Evolutionary conservation across 2,113 vertebrate genomes (phyloP), one percentile per base, ranked within the genome.

Genomic region (Sphyrna mokarran): DNA sequence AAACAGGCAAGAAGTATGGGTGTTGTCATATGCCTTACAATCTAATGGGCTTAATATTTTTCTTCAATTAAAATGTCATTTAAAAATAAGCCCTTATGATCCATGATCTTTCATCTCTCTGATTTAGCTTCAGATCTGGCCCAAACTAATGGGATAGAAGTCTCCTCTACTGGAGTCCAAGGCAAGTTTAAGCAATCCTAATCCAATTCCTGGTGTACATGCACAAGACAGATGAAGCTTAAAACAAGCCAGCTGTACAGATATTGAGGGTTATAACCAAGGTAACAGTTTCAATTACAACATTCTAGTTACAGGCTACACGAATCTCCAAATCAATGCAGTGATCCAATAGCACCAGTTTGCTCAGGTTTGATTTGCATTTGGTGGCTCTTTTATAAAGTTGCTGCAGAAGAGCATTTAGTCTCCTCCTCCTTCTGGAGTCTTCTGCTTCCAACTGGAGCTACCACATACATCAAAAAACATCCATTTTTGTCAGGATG

Each of bases 401-500:
- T 40, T 40, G 37, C 37, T 83, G 16, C 80, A 43, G 16, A 40
- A 95, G 72, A 95, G 3, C 3, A 94, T 23, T 3, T 20, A 11
- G 54, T 54, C 87, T 90, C 29, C 87, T 69, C 40, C 22, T 72
- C 69, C 89, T 91, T 37, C 58, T 91, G 33, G 13, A 40, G 40
- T 94, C 69, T 72, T 95, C 40, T 54, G 43, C 76, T 26, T 76
- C 40, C 54, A 40, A 11, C 26, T 72, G n/a, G 69, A 95, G 43
- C 40, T 72, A 70, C 94, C 68, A 95, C 10, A 72, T 72, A 40
- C 93, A 94, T 43, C 66, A 95, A 72, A 95, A 94, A 70, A 43
- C 3, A 43, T 43, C 40, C 40, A 40, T 48, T 29, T 72, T 72
- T 95, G 69, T 95, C 68, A 95, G 94, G 37, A 95, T 26, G 94